These are phyloP conservation scores for Pygoscelis adeliae DNA, from an alignment of 2,113 vertebrate species.

Conservation along the genomic window DNA sequence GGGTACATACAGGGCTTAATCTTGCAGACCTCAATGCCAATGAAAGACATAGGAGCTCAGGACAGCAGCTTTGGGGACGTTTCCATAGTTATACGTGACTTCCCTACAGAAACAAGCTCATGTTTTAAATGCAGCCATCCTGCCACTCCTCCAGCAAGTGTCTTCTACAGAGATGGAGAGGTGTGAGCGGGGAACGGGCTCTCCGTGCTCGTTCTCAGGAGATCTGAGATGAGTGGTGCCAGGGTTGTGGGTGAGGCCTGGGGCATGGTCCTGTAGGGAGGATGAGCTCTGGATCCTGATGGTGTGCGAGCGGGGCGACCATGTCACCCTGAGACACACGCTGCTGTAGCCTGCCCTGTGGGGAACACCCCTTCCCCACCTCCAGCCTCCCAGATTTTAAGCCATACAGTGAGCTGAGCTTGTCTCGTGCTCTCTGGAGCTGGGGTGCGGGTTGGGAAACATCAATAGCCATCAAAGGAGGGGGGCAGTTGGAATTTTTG, in stretches of 20 bases:
- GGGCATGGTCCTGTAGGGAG: background rate
- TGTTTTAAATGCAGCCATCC: background rate
- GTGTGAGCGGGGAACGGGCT: background rate
- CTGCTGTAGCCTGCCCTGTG: background rate
- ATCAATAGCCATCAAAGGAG: background rate
- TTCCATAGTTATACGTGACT: background rate
- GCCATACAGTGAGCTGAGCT: background rate
- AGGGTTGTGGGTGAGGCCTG: background rate
- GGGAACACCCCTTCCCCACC: background rate
- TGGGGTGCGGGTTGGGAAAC: background rate
- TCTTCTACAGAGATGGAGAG: background rate
- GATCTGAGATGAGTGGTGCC: background rate
- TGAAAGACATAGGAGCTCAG: background rate
- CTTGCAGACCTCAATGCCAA: background rate
- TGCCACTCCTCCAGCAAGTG: background rate
- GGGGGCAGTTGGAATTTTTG: background rate
- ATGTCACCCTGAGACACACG: rapidly evolving
- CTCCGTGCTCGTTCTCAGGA: background rate
- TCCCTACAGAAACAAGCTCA: background rate
- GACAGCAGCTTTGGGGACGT: background rate
- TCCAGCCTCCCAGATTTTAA: background rate
- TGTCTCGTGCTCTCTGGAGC: background rate
- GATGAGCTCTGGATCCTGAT: background rate
- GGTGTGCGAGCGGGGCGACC: background rate
- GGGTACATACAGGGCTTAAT: background rate